Evolutionary conservation across 2,113 vertebrate species (phyloP).

Genomic region (Perca flavescens): DNA sequence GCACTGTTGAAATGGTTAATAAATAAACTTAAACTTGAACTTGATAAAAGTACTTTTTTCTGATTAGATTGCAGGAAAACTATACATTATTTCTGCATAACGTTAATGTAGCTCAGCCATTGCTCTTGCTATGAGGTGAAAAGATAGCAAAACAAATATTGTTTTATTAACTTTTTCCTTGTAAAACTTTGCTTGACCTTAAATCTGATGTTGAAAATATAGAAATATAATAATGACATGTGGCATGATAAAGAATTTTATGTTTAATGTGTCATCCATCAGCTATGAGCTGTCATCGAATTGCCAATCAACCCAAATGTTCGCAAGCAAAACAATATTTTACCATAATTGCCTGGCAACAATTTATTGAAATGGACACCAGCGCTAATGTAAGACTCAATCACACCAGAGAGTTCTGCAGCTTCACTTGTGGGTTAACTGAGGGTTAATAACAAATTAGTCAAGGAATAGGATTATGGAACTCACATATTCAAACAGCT

Average conservation of each 20-base stretch:
- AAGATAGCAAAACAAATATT: neutral
- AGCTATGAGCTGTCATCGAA: neutral
- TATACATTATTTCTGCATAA: neutral
- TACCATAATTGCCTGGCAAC: neutral
- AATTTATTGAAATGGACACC: constrained; percentile 5
- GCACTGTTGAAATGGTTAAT: too few relatives aligned
- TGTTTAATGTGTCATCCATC: constrained; percentile 5
- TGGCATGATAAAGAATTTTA: neutral
- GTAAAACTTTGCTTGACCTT: constrained; percentile 17
- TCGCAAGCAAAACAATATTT: constrained; percentile 8
- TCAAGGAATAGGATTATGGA: neutral
- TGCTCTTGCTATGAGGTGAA: neutral
- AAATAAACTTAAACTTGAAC: too few relatives aligned
- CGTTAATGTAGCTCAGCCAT: neutral
- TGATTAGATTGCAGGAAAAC: neutral
- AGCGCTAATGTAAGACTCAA: neutral
- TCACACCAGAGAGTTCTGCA: neutral
- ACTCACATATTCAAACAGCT: neutral
- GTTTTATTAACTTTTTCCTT: neutral
- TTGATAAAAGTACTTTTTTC: too few relatives aligned
- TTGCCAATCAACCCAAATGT: constrained; percentile 17
- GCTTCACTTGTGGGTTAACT: constrained; percentile 10
- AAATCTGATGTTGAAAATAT: constrained; percentile 1
- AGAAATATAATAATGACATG: neutral
- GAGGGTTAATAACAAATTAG: constrained; percentile 8